Conservation (phyloP, 2,888 invertebrate genomes). For the Teinopalpus imperialis region DNA sequence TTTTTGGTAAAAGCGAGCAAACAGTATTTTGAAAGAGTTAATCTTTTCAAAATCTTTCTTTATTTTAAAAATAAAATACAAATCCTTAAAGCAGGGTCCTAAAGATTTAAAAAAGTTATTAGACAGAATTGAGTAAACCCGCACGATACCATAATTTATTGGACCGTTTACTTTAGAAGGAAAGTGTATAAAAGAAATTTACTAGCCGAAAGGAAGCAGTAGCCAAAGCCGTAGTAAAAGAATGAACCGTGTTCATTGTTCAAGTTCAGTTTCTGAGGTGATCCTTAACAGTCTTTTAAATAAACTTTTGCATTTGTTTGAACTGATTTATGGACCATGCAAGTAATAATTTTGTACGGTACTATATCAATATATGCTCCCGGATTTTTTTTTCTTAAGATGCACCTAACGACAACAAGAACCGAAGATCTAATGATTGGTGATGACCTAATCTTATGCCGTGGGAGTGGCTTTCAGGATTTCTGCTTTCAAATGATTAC, state of each 20-base stretch:
- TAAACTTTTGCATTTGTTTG: constrained; percentile 47
- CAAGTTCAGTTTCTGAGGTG: constrained; percentile 36
- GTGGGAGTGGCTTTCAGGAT: too few relatives aligned
- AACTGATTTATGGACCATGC: constrained; percentile 35
- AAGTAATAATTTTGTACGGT: too few relatives aligned
- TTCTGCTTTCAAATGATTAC: too few relatives aligned
- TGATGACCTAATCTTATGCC: too few relatives aligned
- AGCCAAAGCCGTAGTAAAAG: constrained; percentile 54
- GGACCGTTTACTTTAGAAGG: constrained; percentile 33
- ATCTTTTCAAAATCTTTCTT: too few relatives aligned
- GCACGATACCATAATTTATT: constrained; percentile 39
- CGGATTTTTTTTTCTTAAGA: too few relatives aligned
- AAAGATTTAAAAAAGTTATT: constrained; percentile 4
- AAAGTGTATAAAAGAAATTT: constrained; percentile 51
- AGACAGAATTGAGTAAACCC: constrained; percentile 29
- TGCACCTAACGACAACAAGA: too few relatives aligned
- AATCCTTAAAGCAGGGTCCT: background rate
- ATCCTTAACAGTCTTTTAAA: constrained; percentile 42
- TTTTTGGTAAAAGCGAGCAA: too few relatives aligned
- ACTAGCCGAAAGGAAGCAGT: constrained; percentile 67
- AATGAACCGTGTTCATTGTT: constrained; percentile 53
- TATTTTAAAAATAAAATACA: too few relatives aligned
- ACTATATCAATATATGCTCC: too few relatives aligned
- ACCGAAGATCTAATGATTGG: too few relatives aligned
- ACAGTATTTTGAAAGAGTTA: too few relatives aligned